phyloP scores from a whole-genome alignment of 2,113 vertebrate species.

The Callaeas wilsoni region DNA sequence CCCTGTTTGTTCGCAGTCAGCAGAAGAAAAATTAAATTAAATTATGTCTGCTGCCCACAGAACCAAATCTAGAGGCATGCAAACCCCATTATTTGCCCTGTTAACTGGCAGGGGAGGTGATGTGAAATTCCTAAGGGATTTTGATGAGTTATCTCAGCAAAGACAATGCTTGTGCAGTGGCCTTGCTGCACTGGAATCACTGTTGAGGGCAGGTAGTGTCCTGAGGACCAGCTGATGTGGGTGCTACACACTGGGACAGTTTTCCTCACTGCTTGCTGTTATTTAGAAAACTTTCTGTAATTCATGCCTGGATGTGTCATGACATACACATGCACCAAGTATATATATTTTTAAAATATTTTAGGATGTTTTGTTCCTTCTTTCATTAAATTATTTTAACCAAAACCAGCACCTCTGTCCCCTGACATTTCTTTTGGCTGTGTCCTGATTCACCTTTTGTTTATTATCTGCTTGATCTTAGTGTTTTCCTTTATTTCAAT shows the following conservation, averaged over 20 bases:
- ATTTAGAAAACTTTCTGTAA: not conserved
- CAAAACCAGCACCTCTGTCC: not conserved
- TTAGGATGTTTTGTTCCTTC: not conserved
- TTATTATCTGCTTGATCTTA: not conserved
- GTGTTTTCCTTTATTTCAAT: not conserved
- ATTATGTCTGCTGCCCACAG: not conserved
- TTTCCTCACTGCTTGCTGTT: not conserved
- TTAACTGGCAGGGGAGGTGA: not conserved
- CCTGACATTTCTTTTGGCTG: not conserved
- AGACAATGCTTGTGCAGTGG: accelerated
- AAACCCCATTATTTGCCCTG: not conserved
- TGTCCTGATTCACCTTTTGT: not conserved
- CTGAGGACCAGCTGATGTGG: not conserved
- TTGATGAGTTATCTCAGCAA: not conserved
- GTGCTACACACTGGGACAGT: not conserved
- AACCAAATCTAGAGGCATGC: not conserved
- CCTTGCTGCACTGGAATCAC: accelerated
- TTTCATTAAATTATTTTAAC: not conserved
- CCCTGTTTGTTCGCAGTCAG: not conserved
- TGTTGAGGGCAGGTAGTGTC: not conserved
- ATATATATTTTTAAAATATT: not conserved
- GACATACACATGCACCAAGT: not conserved
- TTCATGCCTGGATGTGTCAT: not conserved
- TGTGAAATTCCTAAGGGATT: not conserved
- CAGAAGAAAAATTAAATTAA: not conserved